These are phyloP conservation scores for Orthonyx spaldingii DNA, from an alignment of 2,113 vertebrate species.

Conservation along the genomic window DNA sequence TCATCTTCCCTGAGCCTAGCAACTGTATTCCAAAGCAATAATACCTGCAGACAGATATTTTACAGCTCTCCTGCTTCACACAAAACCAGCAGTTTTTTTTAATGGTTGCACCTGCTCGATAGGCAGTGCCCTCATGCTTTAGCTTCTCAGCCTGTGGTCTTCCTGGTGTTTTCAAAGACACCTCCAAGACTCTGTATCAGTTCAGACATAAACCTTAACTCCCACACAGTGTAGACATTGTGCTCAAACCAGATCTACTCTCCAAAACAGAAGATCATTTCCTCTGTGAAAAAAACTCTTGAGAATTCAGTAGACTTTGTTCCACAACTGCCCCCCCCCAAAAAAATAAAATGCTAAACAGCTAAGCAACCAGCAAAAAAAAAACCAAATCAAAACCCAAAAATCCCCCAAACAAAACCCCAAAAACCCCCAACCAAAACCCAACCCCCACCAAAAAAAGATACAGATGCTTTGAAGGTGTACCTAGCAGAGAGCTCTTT, in stretches of 20 bases:
- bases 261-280: background rate
- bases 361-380: background rate
- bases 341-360: background rate
- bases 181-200: background rate
- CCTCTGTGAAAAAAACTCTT: background rate
- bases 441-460: fast-evolving
- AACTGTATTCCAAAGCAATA: background rate
- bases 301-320: background rate
- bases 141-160: background rate
- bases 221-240: background rate
- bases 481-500: slow-evolving; percentile 81
- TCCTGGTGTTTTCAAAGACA: background rate
- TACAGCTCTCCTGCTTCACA: background rate
- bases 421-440: background rate
- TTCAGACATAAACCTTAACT: background rate
- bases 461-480: background rate
- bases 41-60: background rate
- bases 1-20: background rate
- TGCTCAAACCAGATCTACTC: background rate
- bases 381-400: background rate
- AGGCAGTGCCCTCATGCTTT: background rate
- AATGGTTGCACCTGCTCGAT: background rate
- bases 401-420: background rate
- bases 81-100: background rate
- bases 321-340: background rate